Evolutionary conservation across 2,113 vertebrate species (phyloP).

Genomic region (Gasterosteus nipponicus): DNA sequence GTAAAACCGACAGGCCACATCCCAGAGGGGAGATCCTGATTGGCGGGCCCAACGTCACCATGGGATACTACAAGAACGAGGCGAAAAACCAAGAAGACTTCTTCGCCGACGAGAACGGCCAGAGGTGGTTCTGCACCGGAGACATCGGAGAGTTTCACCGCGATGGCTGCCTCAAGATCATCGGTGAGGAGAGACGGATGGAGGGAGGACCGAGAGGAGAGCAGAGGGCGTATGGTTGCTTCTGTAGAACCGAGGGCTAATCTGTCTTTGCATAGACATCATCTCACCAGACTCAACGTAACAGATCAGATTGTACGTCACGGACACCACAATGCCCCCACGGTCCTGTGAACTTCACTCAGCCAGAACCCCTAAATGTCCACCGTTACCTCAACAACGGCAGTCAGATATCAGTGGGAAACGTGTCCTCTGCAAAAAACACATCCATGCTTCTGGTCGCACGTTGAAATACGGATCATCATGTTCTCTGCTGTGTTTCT

Average conservation of each 20-base stretch:
- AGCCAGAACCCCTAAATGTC: slow-evolving; percentile 1
- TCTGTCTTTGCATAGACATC: slow-evolving; percentile 2
- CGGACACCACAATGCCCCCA: slow-evolving; percentile 28
- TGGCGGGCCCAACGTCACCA: slow-evolving; percentile 92
- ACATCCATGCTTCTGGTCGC: background rate
- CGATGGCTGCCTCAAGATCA: slow-evolving; percentile 95
- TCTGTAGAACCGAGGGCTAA: background rate
- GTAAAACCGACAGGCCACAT: slow-evolving; percentile 88
- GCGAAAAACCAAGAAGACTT: slow-evolving; percentile 87
- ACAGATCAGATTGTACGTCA: slow-evolving; percentile 33
- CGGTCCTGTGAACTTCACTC: slow-evolving; percentile 27
- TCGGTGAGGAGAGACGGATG: slow-evolving; percentile 83
- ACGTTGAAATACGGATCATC: background rate
- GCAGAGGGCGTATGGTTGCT: too few species aligned
- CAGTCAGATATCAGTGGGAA: background rate
- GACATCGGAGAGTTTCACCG: slow-evolving; percentile 94
- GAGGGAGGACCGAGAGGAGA: background rate
- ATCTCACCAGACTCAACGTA: background rate
- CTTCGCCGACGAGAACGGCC: slow-evolving; percentile 87
- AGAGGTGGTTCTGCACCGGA: slow-evolving; percentile 95
- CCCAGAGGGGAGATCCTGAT: slow-evolving; percentile 95
- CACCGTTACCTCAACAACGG: slow-evolving; percentile 17
- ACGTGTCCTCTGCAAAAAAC: background rate
- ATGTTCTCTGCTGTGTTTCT: slow-evolving; percentile 34
- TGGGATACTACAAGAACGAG: slow-evolving; percentile 95